These are phyloP conservation scores for Percopsis transmontana DNA, from an alignment of 2,113 vertebrate genomes.

Conservation along the genomic window DNA sequence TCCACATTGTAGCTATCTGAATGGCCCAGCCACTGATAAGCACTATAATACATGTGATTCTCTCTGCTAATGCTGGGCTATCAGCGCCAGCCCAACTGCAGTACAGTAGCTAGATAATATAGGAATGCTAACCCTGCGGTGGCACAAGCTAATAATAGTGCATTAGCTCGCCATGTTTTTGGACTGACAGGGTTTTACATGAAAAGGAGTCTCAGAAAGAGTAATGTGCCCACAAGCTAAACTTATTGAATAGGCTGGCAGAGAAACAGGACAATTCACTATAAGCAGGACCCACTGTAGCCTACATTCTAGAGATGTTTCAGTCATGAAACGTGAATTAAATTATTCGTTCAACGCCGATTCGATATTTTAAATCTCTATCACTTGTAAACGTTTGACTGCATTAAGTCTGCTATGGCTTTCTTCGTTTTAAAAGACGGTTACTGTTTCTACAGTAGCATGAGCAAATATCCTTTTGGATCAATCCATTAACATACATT, in stretches of 20 bases:
- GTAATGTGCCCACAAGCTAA: slow-evolving; percentile 38
- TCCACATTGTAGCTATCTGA: slow-evolving; percentile 65
- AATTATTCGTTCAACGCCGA: too few species aligned
- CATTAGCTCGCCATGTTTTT: slow-evolving; percentile 52
- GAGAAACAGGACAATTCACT: slow-evolving; percentile 48
- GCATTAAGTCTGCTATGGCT: too few species aligned
- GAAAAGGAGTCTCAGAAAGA: slow-evolving; percentile 28
- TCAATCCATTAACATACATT: too few species aligned
- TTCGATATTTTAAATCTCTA: too few species aligned
- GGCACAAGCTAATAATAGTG: slow-evolving; percentile 71
- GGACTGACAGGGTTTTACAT: slow-evolving; percentile 60
- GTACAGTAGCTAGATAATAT: slow-evolving; percentile 74
- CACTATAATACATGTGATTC: slow-evolving; percentile 67
- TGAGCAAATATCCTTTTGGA: too few species aligned
- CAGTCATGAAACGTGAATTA: too few species aligned
- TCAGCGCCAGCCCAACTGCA: slow-evolving; percentile 64
- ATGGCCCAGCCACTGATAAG: slow-evolving; percentile 70
- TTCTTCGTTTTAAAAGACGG: too few species aligned
- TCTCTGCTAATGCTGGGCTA: slow-evolving; percentile 66
- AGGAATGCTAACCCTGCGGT: slow-evolving; percentile 63
- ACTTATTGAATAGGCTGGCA: slow-evolving; percentile 39
- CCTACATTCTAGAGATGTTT: background rate
- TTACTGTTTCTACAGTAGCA: too few species aligned
- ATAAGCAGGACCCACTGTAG: slow-evolving; percentile 38
- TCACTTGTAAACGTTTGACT: too few species aligned